These are phyloP conservation scores for Heliangelus exortis DNA, from an alignment of 2,797 vertebrate species.

Conservation along the genomic window DNA sequence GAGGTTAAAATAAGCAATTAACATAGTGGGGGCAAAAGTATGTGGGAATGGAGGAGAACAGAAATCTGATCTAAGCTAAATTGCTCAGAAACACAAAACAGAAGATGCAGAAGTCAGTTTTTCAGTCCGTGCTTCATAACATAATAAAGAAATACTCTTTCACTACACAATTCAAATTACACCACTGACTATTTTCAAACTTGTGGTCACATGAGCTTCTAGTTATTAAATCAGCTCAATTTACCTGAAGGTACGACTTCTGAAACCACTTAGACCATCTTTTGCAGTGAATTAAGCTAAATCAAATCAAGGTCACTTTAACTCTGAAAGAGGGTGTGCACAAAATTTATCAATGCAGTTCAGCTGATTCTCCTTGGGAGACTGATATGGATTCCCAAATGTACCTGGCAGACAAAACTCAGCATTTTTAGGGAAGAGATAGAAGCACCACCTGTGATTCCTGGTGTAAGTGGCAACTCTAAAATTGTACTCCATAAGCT, in stretches of 20 bases:
- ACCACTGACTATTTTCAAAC: not conserved
- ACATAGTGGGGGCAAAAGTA: not conserved
- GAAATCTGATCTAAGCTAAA: not conserved
- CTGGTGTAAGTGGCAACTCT: not conserved
- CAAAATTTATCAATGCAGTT: not conserved
- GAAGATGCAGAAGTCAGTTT: not conserved
- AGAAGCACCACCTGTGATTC: not conserved
- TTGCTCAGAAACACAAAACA: conserved; percentile 18
- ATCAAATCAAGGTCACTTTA: not conserved
- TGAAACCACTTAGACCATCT: not conserved
- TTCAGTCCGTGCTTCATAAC: not conserved
- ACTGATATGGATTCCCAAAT: not conserved
- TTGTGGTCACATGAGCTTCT: not conserved
- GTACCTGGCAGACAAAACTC: not conserved
- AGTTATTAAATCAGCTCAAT: not conserved
- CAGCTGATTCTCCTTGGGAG: not conserved
- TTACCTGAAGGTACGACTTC: not conserved
- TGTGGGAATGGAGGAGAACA: not conserved
- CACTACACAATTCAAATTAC: not conserved
- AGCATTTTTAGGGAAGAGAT: not conserved
- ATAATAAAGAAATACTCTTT: not conserved
- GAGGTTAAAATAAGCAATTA: not conserved
- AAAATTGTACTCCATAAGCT: not conserved
- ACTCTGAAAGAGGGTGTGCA: not conserved
- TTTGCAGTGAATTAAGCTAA: not conserved